Percentiles rank a stretch among this genome's conserved stretches.
Conservation (phyloP, 2,888 invertebrate species). For the Amphipyra berbera region DNA sequence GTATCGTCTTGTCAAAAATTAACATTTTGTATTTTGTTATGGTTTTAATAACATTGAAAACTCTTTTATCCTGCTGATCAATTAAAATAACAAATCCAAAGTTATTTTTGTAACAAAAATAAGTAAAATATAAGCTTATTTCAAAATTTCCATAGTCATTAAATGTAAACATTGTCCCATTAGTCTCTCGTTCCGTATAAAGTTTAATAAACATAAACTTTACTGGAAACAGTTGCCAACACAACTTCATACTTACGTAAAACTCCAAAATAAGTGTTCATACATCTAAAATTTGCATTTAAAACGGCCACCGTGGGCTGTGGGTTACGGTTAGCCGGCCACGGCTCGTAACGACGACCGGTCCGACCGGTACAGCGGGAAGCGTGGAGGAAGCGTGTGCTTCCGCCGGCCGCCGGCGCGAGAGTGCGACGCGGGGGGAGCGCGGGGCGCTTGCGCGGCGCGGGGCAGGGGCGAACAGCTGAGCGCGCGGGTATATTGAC, state of each 20-base stretch:
- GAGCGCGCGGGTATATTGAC: constrained; percentile 91
- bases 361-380: constrained; percentile 41
- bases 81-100: too few species aligned
- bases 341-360: constrained; percentile 55
- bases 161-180: constrained; percentile 31
- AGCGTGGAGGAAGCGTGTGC: constrained; percentile 52
- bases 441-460: constrained; percentile 76
- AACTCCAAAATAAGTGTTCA: constrained; percentile 56
- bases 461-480: constrained; percentile 88
- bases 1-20: too few species aligned
- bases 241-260: constrained; percentile 45
- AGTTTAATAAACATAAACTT: constrained; percentile 51
- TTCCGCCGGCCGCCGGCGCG: constrained; percentile 51
- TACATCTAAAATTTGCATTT: constrained; percentile 66
- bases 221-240: constrained; percentile 33
- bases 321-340: constrained; percentile 64
- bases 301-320: constrained; percentile 60
- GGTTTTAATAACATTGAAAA: too few species aligned
- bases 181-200: constrained; percentile 31
- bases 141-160: constrained; percentile 12
- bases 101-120: too few species aligned
- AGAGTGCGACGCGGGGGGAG: constrained; percentile 73
- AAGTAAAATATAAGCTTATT: background rate
- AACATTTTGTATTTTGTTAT: too few species aligned
- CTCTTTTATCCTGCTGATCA: too few species aligned